Evolutionary conservation across 2,797 vertebrate species (phyloP).

Genomic region (Pseudomugil tenellus): DNA sequence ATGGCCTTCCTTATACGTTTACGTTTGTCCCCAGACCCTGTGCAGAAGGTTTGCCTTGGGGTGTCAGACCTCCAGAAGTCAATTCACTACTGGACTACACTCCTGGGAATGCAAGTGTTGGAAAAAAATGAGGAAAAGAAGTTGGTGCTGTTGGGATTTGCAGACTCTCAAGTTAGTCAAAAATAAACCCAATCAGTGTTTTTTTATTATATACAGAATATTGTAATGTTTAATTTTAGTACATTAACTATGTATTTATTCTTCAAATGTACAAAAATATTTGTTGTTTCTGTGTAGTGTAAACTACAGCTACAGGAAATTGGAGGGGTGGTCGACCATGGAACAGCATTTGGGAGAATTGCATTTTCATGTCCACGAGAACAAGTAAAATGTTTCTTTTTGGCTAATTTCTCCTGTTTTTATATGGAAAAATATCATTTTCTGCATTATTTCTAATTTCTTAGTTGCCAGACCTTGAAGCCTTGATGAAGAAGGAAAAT

Average conservation of each 20-base stretch:
- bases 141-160: conserved; percentile 87
- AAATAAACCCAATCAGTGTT: not conserved
- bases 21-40: conserved; percentile 83
- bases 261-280: not conserved
- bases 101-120: conserved; percentile 92
- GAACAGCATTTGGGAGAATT: conserved; percentile 92
- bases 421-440: not conserved
- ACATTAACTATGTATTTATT: not conserved
- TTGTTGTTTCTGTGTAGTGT: conserved; percentile 81
- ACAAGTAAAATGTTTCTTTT: conserved; percentile 81
- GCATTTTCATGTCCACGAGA: conserved; percentile 94
- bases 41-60: conserved; percentile 92
- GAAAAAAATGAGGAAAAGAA: conserved; percentile 87
- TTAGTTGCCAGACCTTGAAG: conserved; percentile 89
- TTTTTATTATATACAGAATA: not conserved
- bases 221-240: not conserved
- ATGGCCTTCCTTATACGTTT: not conserved
- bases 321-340: conserved; percentile 85
- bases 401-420: not conserved
- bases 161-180: conserved; percentile 87
- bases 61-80: conserved; percentile 91
- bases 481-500: conserved; percentile 89
- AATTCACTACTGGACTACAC: conserved; percentile 87
- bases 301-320: conserved; percentile 89
- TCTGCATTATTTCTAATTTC: conserved; percentile 5